Evolutionary conservation across 2,797 vertebrate species (phyloP).

Genomic region (Arrhamphus sclerolepis): DNA sequence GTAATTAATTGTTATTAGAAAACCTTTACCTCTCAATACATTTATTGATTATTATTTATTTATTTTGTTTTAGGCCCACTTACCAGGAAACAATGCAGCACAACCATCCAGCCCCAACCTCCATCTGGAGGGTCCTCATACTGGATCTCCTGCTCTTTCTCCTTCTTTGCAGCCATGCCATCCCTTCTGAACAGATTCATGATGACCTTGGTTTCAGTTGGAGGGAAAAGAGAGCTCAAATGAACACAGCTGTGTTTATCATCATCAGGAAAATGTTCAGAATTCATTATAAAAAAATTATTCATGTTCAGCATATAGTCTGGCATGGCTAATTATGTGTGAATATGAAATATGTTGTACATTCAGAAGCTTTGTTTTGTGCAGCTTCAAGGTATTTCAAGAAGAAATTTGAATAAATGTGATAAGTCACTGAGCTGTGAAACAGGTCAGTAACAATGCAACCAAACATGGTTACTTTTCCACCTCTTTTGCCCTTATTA

Average conservation of each 20-base stretch:
- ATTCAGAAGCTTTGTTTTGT: neutral
- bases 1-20: too few species aligned
- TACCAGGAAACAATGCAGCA: conserved; percentile 94
- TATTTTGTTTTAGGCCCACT: conserved; percentile 22
- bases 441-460: conserved; percentile 30
- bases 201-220: conserved; percentile 64
- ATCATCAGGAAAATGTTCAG: neutral
- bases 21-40: too few species aligned
- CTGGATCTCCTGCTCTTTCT: conserved; percentile 64
- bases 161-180: conserved; percentile 67
- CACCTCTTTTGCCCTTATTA: conserved; percentile 33
- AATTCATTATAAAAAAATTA: neutral
- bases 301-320: neutral
- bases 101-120: conserved; percentile 91
- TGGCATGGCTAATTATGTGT: neutral
- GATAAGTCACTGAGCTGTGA: conserved; percentile 29
- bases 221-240: conserved; percentile 3
- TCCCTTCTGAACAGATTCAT: conserved; percentile 75
- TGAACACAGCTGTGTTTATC: neutral
- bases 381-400: too few species aligned
- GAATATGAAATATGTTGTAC: neutral
- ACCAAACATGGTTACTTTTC: conserved; percentile 36
- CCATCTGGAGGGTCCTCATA: conserved; percentile 78
- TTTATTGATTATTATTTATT: neutral
- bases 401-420: too few species aligned